Base-by-base conservation (phyloP, 2,113 vertebrate genomes). In the Catharus bicknelli region DNA sequence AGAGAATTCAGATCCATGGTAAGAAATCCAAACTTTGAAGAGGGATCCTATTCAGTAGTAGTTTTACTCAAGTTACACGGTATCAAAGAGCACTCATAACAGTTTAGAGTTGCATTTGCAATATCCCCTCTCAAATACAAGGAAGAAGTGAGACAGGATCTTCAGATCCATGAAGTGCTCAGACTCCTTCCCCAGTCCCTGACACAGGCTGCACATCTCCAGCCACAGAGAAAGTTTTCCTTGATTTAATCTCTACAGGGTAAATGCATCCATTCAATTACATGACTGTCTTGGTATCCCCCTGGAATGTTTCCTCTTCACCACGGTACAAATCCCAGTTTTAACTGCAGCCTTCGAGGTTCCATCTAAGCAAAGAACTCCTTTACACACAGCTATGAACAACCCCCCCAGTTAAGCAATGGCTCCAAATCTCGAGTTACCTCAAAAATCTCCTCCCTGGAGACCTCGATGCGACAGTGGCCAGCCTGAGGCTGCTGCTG, bases 401-500 rank as follows among this genome's bases (percentile, higher is more conserved):
- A 78, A 69, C 25, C 61, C 40, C 45, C 4, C 1, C 25, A 15
- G 4, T 5, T 32, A 38, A 88, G 43, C 85, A 94, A 84, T 0
- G 4, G 64, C 8, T 79, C 5, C n/a, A 91, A 86, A 54, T 47
- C 79, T 86, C 23, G 5, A 62, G 59, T 97, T 97, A 99, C 99
- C 99, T 99, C 99, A 97, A 99, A 99, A 93, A 99, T 99, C 96
- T 99, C 99, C 95, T 99, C 99, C 14, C 99, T 99, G 88, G 99
- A 99, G 94, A 99, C 99, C 94, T 99, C 99, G 38, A 99, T 99
- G 43, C 99, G 99, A 93, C 99, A 99, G 83, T 99, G 99, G 61
- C 99, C 99, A 3, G 99, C 99, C 96, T 99, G 99, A 38, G 99
- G 99, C 97, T 99, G 99, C 93, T 99, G 99, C 94, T 99, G 98